Conservation (phyloP, 2,113 vertebrate species). For the Lagopus leucura region DNA sequence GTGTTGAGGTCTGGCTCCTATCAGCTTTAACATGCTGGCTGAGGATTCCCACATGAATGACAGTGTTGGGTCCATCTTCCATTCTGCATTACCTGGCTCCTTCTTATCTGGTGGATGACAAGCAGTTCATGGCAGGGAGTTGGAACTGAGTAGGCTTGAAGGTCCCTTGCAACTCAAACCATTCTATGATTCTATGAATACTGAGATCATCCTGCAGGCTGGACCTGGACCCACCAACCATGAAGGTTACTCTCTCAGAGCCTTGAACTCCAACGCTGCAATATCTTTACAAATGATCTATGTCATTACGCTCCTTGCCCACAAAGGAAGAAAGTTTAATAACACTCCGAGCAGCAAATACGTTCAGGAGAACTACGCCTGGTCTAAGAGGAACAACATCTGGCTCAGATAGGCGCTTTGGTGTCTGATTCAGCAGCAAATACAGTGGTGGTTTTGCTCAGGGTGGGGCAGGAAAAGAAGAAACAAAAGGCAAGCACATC, state of each 20-base stretch:
- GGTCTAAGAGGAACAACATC: neutral
- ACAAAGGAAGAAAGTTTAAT: neutral
- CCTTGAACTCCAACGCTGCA: neutral
- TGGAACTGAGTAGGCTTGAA: no score
- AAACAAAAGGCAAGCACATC: neutral
- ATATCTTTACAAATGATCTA: neutral
- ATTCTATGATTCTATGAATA: neutral
- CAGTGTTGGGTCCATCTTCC: neutral
- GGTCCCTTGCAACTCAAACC: neutral
- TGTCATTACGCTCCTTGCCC: constrained; percentile 11
- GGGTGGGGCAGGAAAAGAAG: constrained; percentile 46
- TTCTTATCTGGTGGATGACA: neutral
- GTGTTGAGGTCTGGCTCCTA: neutral
- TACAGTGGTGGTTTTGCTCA: neutral
- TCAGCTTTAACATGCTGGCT: neutral
- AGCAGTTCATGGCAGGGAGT: neutral
- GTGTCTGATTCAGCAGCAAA: neutral
- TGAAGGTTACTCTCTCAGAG: neutral
- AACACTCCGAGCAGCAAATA: constrained; percentile 57
- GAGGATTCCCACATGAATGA: fast-evolving
- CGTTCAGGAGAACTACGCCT: neutral
- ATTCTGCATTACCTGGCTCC: fast-evolving
- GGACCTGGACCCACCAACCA: neutral
- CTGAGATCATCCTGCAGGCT: neutral
- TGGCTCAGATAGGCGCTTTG: neutral